Conservation (phyloP, 2,888 invertebrate genomes). For the Nematopogon swammerdamellus region DNA sequence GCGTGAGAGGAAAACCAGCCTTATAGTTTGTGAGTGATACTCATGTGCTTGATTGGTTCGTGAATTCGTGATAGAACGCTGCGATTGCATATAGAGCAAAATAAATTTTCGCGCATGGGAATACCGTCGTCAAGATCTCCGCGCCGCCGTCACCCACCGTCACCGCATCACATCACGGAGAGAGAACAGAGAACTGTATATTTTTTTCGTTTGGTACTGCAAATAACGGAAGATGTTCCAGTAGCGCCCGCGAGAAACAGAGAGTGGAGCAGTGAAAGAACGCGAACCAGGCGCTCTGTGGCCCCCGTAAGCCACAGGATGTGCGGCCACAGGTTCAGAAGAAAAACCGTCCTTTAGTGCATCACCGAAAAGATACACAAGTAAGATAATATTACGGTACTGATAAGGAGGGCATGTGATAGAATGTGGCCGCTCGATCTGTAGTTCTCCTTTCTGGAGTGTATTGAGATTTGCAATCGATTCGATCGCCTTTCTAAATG, state of each 20-base stretch:
- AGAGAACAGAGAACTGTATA: too few species aligned
- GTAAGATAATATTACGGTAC: neutral
- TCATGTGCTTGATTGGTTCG: too few species aligned
- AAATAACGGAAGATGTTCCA: neutral
- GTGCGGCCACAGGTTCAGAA: neutral
- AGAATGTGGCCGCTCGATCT: neutral
- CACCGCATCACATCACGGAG: too few species aligned
- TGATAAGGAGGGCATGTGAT: neutral
- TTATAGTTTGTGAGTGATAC: too few species aligned
- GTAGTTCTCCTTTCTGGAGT: neutral
- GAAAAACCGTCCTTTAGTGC: neutral
- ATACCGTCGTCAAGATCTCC: too few species aligned
- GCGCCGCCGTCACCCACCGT: too few species aligned
- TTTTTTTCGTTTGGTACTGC: neutral
- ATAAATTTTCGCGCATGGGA: too few species aligned
- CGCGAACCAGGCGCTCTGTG: neutral
- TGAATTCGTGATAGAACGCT: too few species aligned
- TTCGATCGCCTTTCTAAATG: neutral
- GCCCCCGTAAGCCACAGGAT: neutral
- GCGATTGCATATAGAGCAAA: too few species aligned
- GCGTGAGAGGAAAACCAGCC: too few species aligned
- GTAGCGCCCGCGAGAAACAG: neutral
- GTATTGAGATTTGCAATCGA: neutral
- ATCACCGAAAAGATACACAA: neutral
- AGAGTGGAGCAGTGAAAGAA: neutral